Evolutionary conservation across 2,797 vertebrate genomes (phyloP).

Genomic region (Xenopus petersii): DNA sequence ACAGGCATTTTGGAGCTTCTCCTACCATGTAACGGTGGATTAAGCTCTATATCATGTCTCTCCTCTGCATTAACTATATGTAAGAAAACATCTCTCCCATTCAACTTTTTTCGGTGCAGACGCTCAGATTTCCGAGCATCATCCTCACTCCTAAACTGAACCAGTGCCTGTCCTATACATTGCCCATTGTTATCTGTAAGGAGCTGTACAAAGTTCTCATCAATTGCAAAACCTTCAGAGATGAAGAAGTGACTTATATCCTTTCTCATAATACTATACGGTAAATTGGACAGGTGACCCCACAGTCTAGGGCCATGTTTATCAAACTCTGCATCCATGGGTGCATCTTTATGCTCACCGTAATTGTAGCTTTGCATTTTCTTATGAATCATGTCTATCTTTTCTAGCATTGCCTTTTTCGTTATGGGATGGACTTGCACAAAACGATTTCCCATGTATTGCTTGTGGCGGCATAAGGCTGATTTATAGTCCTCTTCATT

Average conservation of each 20-base stretch:
- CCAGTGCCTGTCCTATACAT: slow-evolving; percentile 91
- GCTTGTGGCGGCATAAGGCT: slow-evolving; percentile 92
- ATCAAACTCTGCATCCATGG: slow-evolving; percentile 73
- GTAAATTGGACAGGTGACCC: slow-evolving; percentile 94
- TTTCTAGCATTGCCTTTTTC: slow-evolving; percentile 95
- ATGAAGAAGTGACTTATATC: slow-evolving; percentile 84
- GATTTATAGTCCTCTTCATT: slow-evolving; percentile 89
- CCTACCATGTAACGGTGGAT: slow-evolving; percentile 89
- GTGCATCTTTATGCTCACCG: slow-evolving; percentile 81
- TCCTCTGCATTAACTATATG: slow-evolving; percentile 89
- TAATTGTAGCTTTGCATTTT: slow-evolving; percentile 79
- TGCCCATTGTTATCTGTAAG: slow-evolving; percentile 89
- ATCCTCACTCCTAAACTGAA: slow-evolving; percentile 93
- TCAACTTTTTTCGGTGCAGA: slow-evolving; percentile 93
- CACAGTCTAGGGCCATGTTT: slow-evolving; percentile 73
- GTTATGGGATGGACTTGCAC: slow-evolving; percentile 96
- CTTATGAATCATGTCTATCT: slow-evolving; percentile 90
- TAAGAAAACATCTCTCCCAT: slow-evolving; percentile 93
- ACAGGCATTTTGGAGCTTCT: slow-evolving; percentile 80
- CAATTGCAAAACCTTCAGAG: slow-evolving; percentile 86
- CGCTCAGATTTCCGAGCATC: slow-evolving; percentile 92
- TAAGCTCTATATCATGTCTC: slow-evolving; percentile 93
- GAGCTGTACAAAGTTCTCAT: slow-evolving; percentile 88
- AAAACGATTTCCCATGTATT: slow-evolving; percentile 96
- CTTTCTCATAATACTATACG: slow-evolving; percentile 92